Conservation (phyloP, 2,797 vertebrate genomes). For the Diglossa cyanea region DNA sequence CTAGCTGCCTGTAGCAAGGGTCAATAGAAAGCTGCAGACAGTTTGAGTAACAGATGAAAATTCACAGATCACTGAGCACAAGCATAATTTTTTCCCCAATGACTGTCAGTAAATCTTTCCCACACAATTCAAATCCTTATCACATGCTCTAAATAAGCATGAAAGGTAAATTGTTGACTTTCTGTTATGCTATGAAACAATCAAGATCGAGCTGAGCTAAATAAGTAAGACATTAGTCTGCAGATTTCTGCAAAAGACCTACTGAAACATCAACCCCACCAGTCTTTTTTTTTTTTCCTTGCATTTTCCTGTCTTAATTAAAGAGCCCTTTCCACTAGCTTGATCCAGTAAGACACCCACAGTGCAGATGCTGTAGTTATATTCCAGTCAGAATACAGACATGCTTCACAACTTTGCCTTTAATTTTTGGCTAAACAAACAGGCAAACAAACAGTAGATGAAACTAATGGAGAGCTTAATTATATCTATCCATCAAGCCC, state of each 20-base stretch:
- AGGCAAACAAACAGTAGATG: constrained; percentile 58
- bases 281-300: background rate
- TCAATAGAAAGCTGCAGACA: constrained; percentile 34
- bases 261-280: background rate
- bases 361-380: background rate
- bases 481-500: constrained; percentile 60
- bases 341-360: background rate
- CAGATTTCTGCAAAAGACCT: background rate
- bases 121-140: constrained; percentile 18
- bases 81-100: background rate
- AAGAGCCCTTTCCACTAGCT: background rate
- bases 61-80: constrained; percentile 19
- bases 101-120: background rate
- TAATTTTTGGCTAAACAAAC: constrained; percentile 63
- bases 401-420: constrained; percentile 35
- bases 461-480: constrained; percentile 53
- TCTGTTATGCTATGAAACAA: constrained; percentile 7
- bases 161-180: constrained; percentile 20
- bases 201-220: background rate
- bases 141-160: background rate
- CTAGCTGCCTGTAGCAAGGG: background rate
- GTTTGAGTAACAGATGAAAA: constrained; percentile 18
- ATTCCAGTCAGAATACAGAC: constrained; percentile 24
- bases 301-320: constrained; percentile 5
- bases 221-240: background rate